These are phyloP conservation scores for Rosalia funebris DNA, from an alignment of 2,888 invertebrate genomes.

Conservation along the genomic window DNA sequence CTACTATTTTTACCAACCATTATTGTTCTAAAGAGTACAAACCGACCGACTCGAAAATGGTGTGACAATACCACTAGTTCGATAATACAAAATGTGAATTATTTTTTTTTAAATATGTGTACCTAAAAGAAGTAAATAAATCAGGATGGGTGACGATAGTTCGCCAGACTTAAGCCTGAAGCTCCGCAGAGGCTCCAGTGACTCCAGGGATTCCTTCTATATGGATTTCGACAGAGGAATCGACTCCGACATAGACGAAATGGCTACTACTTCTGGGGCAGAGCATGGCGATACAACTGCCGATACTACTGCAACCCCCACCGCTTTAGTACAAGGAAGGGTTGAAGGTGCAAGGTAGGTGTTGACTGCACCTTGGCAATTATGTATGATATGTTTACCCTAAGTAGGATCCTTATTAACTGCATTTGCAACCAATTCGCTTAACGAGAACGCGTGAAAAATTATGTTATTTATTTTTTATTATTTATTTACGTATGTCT, in stretches of 20 bases:
- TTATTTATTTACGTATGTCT: no score
- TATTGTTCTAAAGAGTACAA: conserved; percentile 6
- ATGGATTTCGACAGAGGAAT: conserved; percentile 93
- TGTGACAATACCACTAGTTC: conserved; percentile 1
- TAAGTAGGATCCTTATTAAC: no score
- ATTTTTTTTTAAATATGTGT: conserved; percentile 8
- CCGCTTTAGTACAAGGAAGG: conserved; percentile 43
- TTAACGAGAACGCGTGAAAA: no score
- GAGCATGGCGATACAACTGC: conserved; percentile 59
- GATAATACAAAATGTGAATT: not conserved
- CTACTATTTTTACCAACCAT: not conserved
- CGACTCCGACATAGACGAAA: conserved; percentile 89
- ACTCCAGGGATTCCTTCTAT: conserved; percentile 88
- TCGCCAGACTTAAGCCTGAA: conserved; percentile 88
- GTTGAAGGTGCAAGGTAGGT: conserved; percentile 42
- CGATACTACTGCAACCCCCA: conserved; percentile 48
- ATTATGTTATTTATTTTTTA: no score
- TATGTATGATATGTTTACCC: not conserved
- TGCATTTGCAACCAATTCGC: no score
- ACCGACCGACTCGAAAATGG: not conserved
- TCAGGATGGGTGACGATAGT: conserved; percentile 71
- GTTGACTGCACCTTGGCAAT: conserved; percentile 5
- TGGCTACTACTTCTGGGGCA: conserved; percentile 74
- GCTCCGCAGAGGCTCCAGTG: conserved; percentile 84
- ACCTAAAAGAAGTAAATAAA: conserved; percentile 3